Percentiles rank a stretch among this genome's conserved stretches.
Conservation (phyloP, 2,888 invertebrate genomes). For the Harpagoxenus sublaevis region DNA sequence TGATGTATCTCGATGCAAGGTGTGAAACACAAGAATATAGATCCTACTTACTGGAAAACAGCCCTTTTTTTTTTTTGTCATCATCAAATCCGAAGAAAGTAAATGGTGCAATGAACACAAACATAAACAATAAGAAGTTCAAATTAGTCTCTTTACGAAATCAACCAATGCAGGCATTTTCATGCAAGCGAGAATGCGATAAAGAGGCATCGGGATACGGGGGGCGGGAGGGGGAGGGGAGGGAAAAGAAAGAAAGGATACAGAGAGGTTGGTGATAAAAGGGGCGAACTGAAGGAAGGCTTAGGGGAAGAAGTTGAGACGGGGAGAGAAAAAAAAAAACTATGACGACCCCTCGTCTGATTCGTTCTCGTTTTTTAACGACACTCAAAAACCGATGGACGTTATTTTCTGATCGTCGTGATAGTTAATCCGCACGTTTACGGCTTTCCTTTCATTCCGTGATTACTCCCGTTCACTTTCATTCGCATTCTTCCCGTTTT, state of each 20-base stretch:
- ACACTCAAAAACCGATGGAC: conserved; percentile 91
- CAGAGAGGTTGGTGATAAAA: conserved; percentile 37
- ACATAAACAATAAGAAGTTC: conserved; percentile 91
- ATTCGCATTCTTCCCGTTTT: conserved; percentile 78
- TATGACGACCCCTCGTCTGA: conserved; percentile 83
- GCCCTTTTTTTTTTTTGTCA: conserved; percentile 87
- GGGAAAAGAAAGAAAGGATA: background rate
- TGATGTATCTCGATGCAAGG: conserved; percentile 74
- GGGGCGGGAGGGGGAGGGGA: conserved; percentile 33
- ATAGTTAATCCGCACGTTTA: conserved; percentile 58
- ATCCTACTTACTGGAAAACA: conserved; percentile 92
- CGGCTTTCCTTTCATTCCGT: conserved; percentile 48
- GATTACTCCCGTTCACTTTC: conserved; percentile 61
- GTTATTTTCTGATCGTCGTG: conserved; percentile 79
- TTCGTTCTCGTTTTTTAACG: conserved; percentile 87
- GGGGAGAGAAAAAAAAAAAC: conserved; percentile 85
- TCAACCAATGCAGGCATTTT: conserved; percentile 85
- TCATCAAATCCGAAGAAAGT: conserved; percentile 89
- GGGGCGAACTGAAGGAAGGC: conserved; percentile 52
- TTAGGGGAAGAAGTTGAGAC: conserved; percentile 46
- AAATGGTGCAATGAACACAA: conserved; percentile 88
- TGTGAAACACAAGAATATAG: conserved; percentile 81
- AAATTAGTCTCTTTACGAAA: conserved; percentile 87
- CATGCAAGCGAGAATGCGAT: conserved; percentile 86
- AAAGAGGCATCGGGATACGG: conserved; percentile 81